These are phyloP conservation scores for Dasysyrphus albostriatus DNA, from an alignment of 2,888 invertebrate species.

Conservation along the genomic window DNA sequence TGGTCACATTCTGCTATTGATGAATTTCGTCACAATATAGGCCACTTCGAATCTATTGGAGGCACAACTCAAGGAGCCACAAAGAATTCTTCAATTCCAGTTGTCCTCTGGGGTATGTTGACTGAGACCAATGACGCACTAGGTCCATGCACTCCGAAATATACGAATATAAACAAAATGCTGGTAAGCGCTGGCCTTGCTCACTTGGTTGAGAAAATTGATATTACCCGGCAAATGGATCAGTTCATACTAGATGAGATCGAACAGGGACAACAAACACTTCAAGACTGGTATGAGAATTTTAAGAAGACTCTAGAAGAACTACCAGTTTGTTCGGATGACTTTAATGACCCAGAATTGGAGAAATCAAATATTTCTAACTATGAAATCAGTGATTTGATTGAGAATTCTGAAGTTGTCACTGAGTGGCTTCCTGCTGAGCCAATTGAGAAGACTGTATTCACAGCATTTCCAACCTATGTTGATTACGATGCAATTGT, in stretches of 20 bases:
- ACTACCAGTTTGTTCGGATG: conserved; percentile 3
- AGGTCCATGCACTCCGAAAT: conserved; percentile 87
- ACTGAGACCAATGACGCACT: conserved; percentile 87
- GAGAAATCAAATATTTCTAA: conserved; percentile 43
- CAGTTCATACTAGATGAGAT: conserved; percentile 76
- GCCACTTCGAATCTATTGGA: conserved; percentile 83
- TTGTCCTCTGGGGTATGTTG: conserved; percentile 88
- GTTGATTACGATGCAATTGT: conserved; percentile 86
- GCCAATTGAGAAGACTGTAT: conserved; percentile 84
- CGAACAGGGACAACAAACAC: conserved; percentile 76
- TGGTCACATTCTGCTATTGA: conserved; percentile 85
- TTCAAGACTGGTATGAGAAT: conserved; percentile 77
- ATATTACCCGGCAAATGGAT: conserved; percentile 77
- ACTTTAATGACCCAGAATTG: conserved; percentile 56
- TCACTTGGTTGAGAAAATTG: conserved; percentile 80
- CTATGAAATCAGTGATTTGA: conserved; percentile 21
- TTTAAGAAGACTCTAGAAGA: conserved; percentile 79
- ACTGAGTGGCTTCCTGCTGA: conserved; percentile 87
- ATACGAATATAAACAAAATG: conserved; percentile 87
- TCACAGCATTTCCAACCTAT: conserved; percentile 87
- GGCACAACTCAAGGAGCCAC: conserved; percentile 78
- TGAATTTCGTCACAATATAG: conserved; percentile 85
- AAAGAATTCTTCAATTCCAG: conserved; percentile 84
- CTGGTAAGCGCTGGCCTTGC: conserved; percentile 89
- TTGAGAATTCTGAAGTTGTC: conserved; percentile 79